Evolutionary conservation across 2,888 invertebrate genomes (phyloP).

Genomic region (Tetrapedia diversipes): DNA sequence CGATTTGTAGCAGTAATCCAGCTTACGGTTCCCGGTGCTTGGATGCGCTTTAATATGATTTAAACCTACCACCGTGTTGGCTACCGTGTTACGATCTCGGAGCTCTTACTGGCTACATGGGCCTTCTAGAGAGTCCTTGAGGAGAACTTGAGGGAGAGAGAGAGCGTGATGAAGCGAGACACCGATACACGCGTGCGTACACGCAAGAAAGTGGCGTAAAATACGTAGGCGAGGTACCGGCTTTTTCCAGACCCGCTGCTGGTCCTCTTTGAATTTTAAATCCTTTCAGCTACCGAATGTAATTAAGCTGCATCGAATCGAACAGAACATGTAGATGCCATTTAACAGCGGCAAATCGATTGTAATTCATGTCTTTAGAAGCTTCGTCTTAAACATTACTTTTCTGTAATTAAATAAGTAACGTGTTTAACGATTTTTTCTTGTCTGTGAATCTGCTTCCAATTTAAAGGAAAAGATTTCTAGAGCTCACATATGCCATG

Average conservation of each 20-base stretch:
- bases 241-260: slow-evolving; percentile 52
- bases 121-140: slow-evolving; percentile 65
- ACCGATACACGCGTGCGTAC: slow-evolving; percentile 58
- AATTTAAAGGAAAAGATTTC: slow-evolving; percentile 11
- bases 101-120: slow-evolving; percentile 48
- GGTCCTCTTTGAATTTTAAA: slow-evolving; percentile 66
- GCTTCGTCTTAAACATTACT: not conserved
- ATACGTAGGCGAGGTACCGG: slow-evolving; percentile 65
- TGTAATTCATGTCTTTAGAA: too few relatives aligned
- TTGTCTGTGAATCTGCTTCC: not conserved
- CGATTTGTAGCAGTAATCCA: slow-evolving; percentile 64
- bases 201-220: slow-evolving; percentile 69
- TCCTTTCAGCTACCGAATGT: slow-evolving; percentile 47
- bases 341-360: too few relatives aligned
- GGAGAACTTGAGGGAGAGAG: slow-evolving; percentile 33
- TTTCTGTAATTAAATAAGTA: too few relatives aligned
- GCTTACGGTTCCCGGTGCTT: slow-evolving; percentile 64
- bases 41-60: slow-evolving; percentile 76
- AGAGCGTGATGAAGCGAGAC: slow-evolving; percentile 44
- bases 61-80: slow-evolving; percentile 73
- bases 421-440: not conserved
- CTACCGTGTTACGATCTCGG: slow-evolving; percentile 75
- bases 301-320: slow-evolving; percentile 46
- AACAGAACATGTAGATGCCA: not conserved
- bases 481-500: slow-evolving; percentile 35